These are phyloP conservation scores for Pogonocherus hispidulus DNA, from an alignment of 2,888 invertebrate species.

Conservation along the genomic window DNA sequence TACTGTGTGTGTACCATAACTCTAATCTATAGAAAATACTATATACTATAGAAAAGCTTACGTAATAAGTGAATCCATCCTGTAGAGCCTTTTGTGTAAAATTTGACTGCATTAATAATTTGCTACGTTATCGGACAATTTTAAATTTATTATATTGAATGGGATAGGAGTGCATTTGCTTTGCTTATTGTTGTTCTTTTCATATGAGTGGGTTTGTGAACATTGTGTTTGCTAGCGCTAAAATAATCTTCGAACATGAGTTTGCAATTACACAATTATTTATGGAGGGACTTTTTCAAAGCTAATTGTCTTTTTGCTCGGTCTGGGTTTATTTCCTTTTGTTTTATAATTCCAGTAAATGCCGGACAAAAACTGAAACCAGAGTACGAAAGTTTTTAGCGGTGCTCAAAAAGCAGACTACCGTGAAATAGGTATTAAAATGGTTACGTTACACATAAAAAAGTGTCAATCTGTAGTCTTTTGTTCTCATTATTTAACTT, in stretches of 20 bases:
- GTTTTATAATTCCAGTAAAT: constrained; percentile 7
- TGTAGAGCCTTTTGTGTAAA: not conserved
- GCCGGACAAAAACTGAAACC: not conserved
- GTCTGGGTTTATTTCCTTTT: not conserved
- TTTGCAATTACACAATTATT: constrained; percentile 33
- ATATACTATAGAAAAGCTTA: too few relatives aligned
- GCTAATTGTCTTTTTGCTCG: constrained; percentile 6
- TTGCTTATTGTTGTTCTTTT: constrained; percentile 17
- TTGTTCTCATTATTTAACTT: not conserved
- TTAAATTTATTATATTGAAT: constrained; percentile 15
- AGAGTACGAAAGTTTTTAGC: not conserved
- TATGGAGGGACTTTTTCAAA: constrained; percentile 21
- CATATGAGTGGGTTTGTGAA: constrained; percentile 12
- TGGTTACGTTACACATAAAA: not conserved
- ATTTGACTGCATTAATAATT: constrained; percentile 18
- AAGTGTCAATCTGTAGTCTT: not conserved
- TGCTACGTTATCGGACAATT: constrained; percentile 11
- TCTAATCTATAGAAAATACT: too few relatives aligned
- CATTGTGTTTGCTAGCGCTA: constrained; percentile 13
- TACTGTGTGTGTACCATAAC: too few relatives aligned
- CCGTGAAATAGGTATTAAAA: not conserved
- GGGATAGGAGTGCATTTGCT: constrained; percentile 16
- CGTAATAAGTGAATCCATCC: too few relatives aligned
- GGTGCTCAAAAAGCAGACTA: not conserved
- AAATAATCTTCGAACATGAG: constrained; percentile 32